These are phyloP conservation scores for Eustalomyia histrio DNA, from an alignment of 2,888 invertebrate genomes.

Conservation along the genomic window DNA sequence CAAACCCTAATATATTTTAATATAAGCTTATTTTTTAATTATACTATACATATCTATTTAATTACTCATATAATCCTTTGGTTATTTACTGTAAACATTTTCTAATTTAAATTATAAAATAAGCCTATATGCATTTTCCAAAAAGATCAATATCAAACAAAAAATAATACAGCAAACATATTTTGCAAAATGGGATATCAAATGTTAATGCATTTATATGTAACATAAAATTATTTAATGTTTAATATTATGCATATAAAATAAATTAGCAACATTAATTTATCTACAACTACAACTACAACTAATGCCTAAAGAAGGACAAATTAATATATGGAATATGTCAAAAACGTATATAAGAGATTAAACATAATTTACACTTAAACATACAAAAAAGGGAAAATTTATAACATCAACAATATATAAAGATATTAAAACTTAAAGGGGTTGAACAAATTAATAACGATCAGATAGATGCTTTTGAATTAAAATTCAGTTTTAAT, in stretches of 20 bases:
- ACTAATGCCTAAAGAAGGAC: constrained; percentile 22
- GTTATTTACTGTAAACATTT: constrained; percentile 9
- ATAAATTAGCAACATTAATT: constrained; percentile 59
- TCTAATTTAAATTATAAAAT: constrained; percentile 14
- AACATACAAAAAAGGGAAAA: constrained; percentile 45
- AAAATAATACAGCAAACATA: not conserved
- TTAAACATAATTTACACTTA: constrained; percentile 61
- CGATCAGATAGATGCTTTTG: too few relatives aligned
- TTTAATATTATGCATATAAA: constrained; percentile 47
- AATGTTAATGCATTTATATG: constrained; percentile 12
- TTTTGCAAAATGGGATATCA: not conserved
- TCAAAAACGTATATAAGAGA: constrained; percentile 32
- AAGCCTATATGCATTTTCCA: constrained; percentile 10
- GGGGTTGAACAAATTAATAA: not conserved
- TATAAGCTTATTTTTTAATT: too few relatives aligned
- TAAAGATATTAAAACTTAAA: constrained; percentile 24
- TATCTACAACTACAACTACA: constrained; percentile 28
- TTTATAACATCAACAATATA: constrained; percentile 48
- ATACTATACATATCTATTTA: not conserved
- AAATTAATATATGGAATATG: not conserved
- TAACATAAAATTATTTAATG: constrained; percentile 29
- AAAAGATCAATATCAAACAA: constrained; percentile 33
- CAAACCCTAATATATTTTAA: too few relatives aligned
- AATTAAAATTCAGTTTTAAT: too few relatives aligned
- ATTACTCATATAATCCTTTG: constrained; percentile 3